Evolutionary conservation across 1,140 invertebrate species (phyloP).

Genomic region (Scaptodrosophila lebanonensis): DNA sequence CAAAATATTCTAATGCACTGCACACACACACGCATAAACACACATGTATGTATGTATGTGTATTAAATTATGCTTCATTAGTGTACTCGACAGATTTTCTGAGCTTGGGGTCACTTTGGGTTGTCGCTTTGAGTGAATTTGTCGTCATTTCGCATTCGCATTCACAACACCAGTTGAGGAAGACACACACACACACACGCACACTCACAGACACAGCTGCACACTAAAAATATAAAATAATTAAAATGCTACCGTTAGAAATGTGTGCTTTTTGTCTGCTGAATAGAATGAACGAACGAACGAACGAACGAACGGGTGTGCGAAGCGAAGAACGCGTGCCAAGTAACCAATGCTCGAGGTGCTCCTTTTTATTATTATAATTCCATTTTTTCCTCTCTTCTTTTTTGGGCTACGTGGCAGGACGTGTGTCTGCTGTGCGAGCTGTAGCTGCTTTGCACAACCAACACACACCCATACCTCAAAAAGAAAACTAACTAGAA

Average conservation of each 20-base stretch:
- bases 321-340: slow-evolving; percentile 50
- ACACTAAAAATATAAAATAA: slow-evolving; percentile 64
- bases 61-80: slow-evolving; percentile 74
- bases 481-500: not conserved
- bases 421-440: too few species aligned
- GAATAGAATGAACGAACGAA: slow-evolving; percentile 50
- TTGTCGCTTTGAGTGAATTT: slow-evolving; percentile 39
- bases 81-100: too few species aligned
- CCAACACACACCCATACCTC: too few species aligned
- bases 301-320: too few species aligned
- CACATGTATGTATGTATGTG: too few species aligned
- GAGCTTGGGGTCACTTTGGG: too few species aligned
- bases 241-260: slow-evolving; percentile 64
- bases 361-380: slow-evolving; percentile 46
- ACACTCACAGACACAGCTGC: not conserved
- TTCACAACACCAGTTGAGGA: slow-evolving; percentile 26
- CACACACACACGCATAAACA: slow-evolving; percentile 18
- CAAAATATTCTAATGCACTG: slow-evolving; percentile 61
- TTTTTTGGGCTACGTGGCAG: too few species aligned
- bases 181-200: slow-evolving; percentile 14
- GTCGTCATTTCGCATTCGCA: slow-evolving; percentile 47
- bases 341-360: slow-evolving; percentile 59
- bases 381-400: slow-evolving; percentile 23
- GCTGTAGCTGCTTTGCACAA: too few species aligned
- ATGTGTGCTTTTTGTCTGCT: slow-evolving; percentile 41